A percentile compares a stretch with the other conserved stretches of the same genome.
Evolutionary conservation across 2,113 vertebrate species (phyloP).

Genomic region (Triplophysa siluroides): DNA sequence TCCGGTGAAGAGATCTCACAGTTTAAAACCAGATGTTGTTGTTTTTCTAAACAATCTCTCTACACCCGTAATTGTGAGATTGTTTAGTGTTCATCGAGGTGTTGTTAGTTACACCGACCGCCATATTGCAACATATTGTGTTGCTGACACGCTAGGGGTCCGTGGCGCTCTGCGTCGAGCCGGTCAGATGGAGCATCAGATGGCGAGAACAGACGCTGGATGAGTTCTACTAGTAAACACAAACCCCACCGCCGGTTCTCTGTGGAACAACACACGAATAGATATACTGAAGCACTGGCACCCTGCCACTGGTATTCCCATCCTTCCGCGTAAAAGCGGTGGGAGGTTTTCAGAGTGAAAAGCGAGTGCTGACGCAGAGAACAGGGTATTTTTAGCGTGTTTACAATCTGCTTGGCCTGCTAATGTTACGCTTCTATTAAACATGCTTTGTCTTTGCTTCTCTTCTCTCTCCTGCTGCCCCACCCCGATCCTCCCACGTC

Average conservation of each 20-base stretch:
- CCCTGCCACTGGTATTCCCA: neutral
- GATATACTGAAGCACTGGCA: neutral
- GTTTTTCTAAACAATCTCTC: neutral
- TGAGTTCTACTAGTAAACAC: conserved; percentile 13
- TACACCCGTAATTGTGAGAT: neutral
- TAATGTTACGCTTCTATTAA: conserved; percentile 66
- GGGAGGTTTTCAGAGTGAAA: neutral
- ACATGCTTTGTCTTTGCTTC: conserved; percentile 74
- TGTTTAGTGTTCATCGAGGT: neutral
- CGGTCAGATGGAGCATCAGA: conserved; percentile 40
- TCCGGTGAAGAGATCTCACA: no score
- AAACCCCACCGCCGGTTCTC: conserved; percentile 13
- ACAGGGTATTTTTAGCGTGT: neutral
- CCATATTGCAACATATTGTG: conserved; percentile 21
- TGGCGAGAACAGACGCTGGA: neutral
- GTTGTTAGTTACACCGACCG: neutral
- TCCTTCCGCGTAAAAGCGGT: neutral
- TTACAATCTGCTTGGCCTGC: conserved; percentile 61
- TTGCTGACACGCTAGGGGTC: conserved; percentile 20
- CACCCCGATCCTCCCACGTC: conserved; percentile 14
- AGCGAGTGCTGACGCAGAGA: neutral
- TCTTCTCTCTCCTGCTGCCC: conserved; percentile 56
- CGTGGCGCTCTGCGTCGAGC: neutral
- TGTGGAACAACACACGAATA: neutral
- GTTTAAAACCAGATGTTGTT: no score